Evolutionary conservation across 1,140 invertebrate genomes (phyloP), one percentile per base, ranked within the genome.

Genomic region (Campodea augens): DNA sequence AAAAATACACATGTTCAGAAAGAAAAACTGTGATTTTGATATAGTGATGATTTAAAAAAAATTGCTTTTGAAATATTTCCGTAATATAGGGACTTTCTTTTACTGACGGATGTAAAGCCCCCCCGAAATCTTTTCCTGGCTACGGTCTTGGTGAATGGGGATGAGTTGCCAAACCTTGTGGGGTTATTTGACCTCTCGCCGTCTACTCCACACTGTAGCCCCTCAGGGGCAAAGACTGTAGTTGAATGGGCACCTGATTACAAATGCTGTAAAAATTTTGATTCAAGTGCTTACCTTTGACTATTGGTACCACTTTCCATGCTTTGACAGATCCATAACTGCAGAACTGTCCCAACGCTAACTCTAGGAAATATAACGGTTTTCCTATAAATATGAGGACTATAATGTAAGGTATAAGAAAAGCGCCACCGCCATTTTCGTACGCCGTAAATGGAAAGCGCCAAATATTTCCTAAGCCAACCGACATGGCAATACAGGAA

Each of bases 341-440:
- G 5, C 55, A 58, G 54, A 68, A 71, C 50, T 72, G 70, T 10
- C 70, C 70, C 18, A 71, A 21, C 21, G 38, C 38, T 48, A 58
- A 48, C 41, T 72, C 67, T 52, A 70, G 53, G 50, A 65, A 66
- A 51, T 70, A 71, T 49, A 66, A 57, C 0, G 68, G 68, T 45
- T 66, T 64, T 15, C 70, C 70, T 44, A 73, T 64, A 25, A 73
- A 55, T 10, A 72, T 58, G 49, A 75, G 64, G 22, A 77, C 67
- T 12, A 71, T 54, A 20, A 72, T 47, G 52, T 73, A 73, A 4
- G 70, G 70, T 25, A 71, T 65, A 25, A 68, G 50, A 53, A 73
- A 74, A 18, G 71, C 68, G 22, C 70, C 69, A 10, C 56, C 60
- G 5, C 61, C 61, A 47, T 63, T 63, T 38, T 60, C 55, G 51